Evolutionary conservation across 2,113 vertebrate genomes (phyloP).

Genomic region (Tiliqua scincoides): DNA sequence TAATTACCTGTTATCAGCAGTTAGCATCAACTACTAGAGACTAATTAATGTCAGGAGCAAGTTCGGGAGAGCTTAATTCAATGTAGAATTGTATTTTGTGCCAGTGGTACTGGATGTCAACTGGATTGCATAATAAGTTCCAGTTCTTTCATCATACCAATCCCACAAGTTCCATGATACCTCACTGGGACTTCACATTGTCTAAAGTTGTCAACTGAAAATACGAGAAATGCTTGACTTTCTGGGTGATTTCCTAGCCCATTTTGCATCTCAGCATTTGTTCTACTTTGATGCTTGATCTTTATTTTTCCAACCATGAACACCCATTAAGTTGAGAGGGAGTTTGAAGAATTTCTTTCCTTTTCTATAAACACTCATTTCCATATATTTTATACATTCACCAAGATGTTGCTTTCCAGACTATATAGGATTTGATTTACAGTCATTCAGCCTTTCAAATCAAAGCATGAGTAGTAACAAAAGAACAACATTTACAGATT

Average conservation of each 20-base stretch:
- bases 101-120: neutral
- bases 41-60: constrained; percentile 45
- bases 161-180: neutral
- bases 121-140: neutral
- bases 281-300: constrained; percentile 21
- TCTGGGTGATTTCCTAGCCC: neutral
- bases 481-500: neutral
- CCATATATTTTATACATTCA: neutral
- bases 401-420: neutral
- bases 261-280: constrained; percentile 17
- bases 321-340: constrained; percentile 17
- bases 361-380: neutral
- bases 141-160: neutral
- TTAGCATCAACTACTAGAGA: constrained; percentile 27
- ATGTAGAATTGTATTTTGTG: constrained; percentile 7
- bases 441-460: neutral
- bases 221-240: neutral
- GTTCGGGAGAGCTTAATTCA: neutral
- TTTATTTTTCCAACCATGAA: neutral
- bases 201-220: neutral
- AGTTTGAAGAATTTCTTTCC: neutral
- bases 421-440: neutral
- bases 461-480: too few relatives aligned
- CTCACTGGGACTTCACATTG: neutral
- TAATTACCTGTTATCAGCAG: constrained; percentile 38